phyloP scores from a whole-genome alignment of 2,113 vertebrate species.

The Hippoglossus stenolepis region DNA sequence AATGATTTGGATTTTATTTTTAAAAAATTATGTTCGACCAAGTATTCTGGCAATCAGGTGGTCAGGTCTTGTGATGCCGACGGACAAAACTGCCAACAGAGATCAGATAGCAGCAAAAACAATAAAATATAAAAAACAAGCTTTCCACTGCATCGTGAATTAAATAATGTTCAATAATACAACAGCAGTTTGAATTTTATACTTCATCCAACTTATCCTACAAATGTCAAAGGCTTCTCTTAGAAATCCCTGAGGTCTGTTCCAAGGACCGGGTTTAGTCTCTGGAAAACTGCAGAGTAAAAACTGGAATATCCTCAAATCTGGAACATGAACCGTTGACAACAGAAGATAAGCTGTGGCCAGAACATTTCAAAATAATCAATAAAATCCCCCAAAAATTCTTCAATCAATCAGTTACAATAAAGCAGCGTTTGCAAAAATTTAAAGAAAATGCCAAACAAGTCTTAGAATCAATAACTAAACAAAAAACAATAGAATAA shows the following conservation, averaged over 20 bases:
- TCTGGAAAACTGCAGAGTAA: not conserved
- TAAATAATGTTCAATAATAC: not conserved
- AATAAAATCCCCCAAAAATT: not conserved
- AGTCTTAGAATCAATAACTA: too few species aligned
- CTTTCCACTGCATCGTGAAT: not conserved
- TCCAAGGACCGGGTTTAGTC: not conserved
- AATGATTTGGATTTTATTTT: slow-evolving; percentile 5
- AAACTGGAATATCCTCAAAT: not conserved
- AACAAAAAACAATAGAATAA: too few species aligned
- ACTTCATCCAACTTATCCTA: not conserved
- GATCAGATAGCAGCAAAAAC: not conserved
- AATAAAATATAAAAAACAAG: not conserved
- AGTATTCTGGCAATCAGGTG: too few species aligned
- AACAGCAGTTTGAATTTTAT: not conserved
- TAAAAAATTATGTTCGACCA: slow-evolving; percentile 38
- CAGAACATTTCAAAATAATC: not conserved
- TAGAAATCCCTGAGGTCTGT: not conserved
- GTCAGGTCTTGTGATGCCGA: not conserved
- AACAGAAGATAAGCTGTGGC: too few species aligned
- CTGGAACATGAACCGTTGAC: not conserved
- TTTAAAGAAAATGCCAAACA: too few species aligned
- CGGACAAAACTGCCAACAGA: not conserved
- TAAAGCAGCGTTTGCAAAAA: too few species aligned
- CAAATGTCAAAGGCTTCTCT: not conserved
- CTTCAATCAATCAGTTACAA: too few species aligned